Base-by-base conservation (phyloP, 2,888 invertebrate genomes). In the Parnassius orleans region DNA sequence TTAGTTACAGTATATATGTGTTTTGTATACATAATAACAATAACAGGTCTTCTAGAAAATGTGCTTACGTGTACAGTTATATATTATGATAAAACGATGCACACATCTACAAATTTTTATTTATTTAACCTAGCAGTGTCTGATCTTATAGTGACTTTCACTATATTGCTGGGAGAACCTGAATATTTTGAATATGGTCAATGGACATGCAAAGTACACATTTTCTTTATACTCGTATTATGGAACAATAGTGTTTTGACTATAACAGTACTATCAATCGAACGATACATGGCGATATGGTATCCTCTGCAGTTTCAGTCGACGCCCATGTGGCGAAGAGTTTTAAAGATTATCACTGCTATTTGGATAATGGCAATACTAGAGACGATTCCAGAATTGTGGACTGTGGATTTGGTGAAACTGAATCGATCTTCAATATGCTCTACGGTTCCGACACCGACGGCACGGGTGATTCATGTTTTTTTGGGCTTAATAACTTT, bases 211-310 rank as follows among this genome's bases (percentile, higher is more conserved):
- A 75, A 74, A 46, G 65, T 73, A 7, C 69, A 74, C 24, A 66
- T 66, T 33, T 63, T 73, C 33, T 57, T 72, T 19, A 66, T 74
- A 5, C 60, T 63, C 33, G 53, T 70, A 5, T 68, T 75, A 50
- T 71, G 69, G 71, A 73, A 74, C 33, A 83, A 83, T 53, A 79
- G 83, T 9, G 79, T 85, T 15, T 66, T 85, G 64, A 80, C 80
- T 10, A 78, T 85, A 78, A 84, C 84, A 0, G 80, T 79, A 2
- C 66, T 87, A 24, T 78, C 86, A 2, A 76, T 83, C 14, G 86
- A 87, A 65, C 73, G 85, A 24, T 85, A 83, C 50, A 72, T 84
- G 43, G 86, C 80, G 0, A 81, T 86, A 50, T 81, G 80, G 71
- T 72, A 83, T 63, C 86, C 86, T 0, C 42, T 86, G 59, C 44